These are phyloP conservation scores for Spermophilus dauricus DNA, from an alignment of 2,113 vertebrate species.

Conservation along the genomic window DNA sequence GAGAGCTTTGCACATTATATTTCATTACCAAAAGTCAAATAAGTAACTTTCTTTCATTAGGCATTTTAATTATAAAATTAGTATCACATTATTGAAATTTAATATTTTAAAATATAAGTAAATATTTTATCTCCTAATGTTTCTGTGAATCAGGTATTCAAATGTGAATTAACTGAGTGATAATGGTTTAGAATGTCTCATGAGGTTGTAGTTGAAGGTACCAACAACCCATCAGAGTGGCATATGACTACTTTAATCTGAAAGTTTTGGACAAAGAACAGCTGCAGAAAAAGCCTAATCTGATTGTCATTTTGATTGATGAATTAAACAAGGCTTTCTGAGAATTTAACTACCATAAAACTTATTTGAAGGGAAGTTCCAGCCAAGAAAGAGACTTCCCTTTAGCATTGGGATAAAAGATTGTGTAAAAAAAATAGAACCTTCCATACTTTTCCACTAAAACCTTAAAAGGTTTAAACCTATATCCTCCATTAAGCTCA, in stretches of 20 bases:
- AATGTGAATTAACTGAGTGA: background rate
- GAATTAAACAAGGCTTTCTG: background rate
- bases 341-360: background rate
- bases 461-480: background rate
- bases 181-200: background rate
- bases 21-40: background rate
- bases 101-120: background rate
- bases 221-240: background rate
- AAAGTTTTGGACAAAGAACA: background rate
- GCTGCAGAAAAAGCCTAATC: background rate
- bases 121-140: background rate
- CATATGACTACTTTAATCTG: background rate
- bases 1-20: background rate
- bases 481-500: background rate
- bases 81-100: background rate
- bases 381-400: background rate
- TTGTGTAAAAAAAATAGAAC: background rate
- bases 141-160: background rate
- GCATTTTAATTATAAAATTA: background rate
- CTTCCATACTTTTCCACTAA: background rate
- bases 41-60: background rate
- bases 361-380: background rate
- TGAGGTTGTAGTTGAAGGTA: background rate
- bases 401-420: background rate
- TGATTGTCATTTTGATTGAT: background rate